These are phyloP conservation scores for Morpho achilles DNA, from an alignment of 2,888 invertebrate species.

Conservation along the genomic window DNA sequence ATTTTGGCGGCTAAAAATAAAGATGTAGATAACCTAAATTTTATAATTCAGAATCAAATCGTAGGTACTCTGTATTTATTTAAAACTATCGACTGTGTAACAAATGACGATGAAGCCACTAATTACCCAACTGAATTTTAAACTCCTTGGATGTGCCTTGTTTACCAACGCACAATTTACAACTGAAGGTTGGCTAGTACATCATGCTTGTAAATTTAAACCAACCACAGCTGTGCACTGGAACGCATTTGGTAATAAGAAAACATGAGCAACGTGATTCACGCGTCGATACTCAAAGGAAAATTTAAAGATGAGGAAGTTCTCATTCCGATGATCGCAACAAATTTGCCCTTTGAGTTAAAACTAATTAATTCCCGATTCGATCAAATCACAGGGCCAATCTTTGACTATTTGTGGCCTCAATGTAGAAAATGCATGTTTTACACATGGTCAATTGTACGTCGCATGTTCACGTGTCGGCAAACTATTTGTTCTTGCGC, in stretches of 20 bases:
- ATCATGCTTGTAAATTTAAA: constrained; percentile 21
- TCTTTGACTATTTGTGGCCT: constrained; percentile 14
- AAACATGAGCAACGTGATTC: constrained; percentile 20
- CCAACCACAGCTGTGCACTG: constrained; percentile 7
- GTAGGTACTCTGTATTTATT: constrained; percentile 14
- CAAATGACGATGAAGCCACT: constrained; percentile 5
- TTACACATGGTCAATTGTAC: no score
- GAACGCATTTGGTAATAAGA: constrained; percentile 10
- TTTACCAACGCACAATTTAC: constrained; percentile 8
- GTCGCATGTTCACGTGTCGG: neutral
- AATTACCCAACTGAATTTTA: constrained; percentile 2
- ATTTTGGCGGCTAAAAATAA: constrained; percentile 43
- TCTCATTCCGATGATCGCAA: no score
- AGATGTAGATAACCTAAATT: constrained; percentile 41
- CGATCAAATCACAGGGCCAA: constrained; percentile 25
- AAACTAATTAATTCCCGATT: constrained; percentile 28
- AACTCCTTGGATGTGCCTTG: constrained; percentile 5
- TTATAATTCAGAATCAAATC: constrained; percentile 36
- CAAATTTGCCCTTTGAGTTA: constrained; percentile 8
- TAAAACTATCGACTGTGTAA: constrained; percentile 1
- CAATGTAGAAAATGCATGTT: no score
- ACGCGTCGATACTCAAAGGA: no score
- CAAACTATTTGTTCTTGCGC: neutral
- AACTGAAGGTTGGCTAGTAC: neutral
- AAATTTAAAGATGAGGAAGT: no score